Percentiles rank a stretch among this genome's conserved stretches.
Evolutionary conservation across 1,140 invertebrate species (phyloP).

Genomic region (Dendrolimus kikuchii): DNA sequence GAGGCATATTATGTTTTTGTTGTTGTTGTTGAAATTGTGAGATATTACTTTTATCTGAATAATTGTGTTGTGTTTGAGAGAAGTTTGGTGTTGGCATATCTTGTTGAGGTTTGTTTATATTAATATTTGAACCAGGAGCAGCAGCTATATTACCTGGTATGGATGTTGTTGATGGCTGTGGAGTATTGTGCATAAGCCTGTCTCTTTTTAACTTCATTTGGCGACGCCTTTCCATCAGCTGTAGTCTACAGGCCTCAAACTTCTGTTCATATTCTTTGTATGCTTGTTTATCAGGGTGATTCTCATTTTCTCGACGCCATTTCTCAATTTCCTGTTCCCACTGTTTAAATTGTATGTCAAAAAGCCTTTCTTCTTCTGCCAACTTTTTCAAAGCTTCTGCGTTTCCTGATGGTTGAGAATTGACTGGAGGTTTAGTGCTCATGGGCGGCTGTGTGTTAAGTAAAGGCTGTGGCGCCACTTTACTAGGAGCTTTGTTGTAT

Average conservation of each 20-base stretch:
- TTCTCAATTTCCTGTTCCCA: slow-evolving; percentile 90
- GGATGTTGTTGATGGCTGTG: slow-evolving; percentile 12
- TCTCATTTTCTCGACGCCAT: slow-evolving; percentile 88
- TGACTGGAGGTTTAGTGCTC: slow-evolving; percentile 3
- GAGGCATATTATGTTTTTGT: slow-evolving; percentile 15
- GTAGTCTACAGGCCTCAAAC: slow-evolving; percentile 84
- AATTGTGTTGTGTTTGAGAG: slow-evolving; percentile 1
- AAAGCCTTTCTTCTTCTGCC: slow-evolving; percentile 82
- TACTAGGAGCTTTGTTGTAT: slow-evolving; percentile 8
- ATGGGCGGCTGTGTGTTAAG: no score
- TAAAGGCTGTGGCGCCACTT: slow-evolving; percentile 7
- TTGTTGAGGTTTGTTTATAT: slow-evolving; percentile 1
- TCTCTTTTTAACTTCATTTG: slow-evolving; percentile 83
- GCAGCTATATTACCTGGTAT: slow-evolving; percentile 13
- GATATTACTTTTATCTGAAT: slow-evolving; percentile 11
- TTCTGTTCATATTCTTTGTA: slow-evolving; percentile 88
- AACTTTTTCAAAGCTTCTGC: slow-evolving; percentile 56
- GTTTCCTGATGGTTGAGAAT: slow-evolving; percentile 23
- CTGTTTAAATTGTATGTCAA: slow-evolving; percentile 86
- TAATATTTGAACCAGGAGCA: slow-evolving; percentile 16
- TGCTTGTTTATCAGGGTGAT: slow-evolving; percentile 88
- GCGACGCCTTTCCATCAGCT: slow-evolving; percentile 83
- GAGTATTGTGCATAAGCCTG: slow-evolving; percentile 26
- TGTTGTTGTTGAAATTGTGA: slow-evolving; percentile 3
- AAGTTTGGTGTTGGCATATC: not conserved